Base-by-base conservation (phyloP, 2,797 vertebrate genomes). In the Helostoma temminkii region DNA sequence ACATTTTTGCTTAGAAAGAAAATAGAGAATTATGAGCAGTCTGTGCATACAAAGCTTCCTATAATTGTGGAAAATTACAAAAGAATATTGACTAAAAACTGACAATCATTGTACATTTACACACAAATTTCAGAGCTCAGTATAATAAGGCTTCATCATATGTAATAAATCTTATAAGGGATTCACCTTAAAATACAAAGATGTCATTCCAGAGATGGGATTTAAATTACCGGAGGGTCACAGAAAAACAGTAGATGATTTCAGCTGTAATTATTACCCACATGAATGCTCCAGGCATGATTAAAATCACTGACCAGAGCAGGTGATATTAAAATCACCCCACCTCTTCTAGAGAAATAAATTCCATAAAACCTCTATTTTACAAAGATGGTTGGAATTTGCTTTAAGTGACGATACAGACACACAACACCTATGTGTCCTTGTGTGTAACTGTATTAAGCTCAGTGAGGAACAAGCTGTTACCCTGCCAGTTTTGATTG, bases 381-480 rank as follows among this genome's bases (percentile, higher is more conserved):
- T 43, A 58, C 3, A 34, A 18, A 70, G 57, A 55, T 25, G 14
- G 39, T 19, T 45, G 67, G 9, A 25, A 22, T 60, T 32, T 43
- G n/a, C 57, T 63, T 4, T 53, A 18, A 12, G 32, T 45, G 30
- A 48, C 42, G 48, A 32, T 19, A 43, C 66, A 72, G 7, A 62
- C 34, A 64, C 22, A 34, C n/a, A 0, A 36, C 12, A 9, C 9
- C 1, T 42, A 9, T 37, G 66, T 66, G 36, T 53, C 21, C 19
- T 2, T 21, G 11, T 43, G 49, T 50, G 30, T 21, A 58, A 24
- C 24, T 9, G 15, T 36, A 42, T 25, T 36, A 26, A 61, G 0
- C 73, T 41, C 54, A 39, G 4, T 1, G 1, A 36, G 63, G 48
- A 55, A n/a, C 39, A 73, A 48, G 43, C 26, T 24, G 53, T 46